Percentiles rank a stretch among this genome's conserved stretches.
phyloP scores from a whole-genome alignment of 1,140 invertebrate species.

The Penaeus indicus region DNA sequence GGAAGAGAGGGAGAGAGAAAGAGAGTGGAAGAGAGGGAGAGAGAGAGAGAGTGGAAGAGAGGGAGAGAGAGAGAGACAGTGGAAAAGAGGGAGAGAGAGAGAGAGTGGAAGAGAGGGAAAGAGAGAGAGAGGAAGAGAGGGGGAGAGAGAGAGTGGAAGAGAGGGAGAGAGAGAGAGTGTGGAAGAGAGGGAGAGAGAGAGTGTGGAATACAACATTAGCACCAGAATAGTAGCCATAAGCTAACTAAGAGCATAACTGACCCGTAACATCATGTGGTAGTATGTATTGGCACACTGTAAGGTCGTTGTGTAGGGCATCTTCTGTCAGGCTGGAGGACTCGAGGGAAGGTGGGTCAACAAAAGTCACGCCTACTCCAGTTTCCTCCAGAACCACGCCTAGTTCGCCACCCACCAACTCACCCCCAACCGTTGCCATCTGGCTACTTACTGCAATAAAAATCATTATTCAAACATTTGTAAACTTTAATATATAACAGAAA shows the following conservation, averaged over 20 bases:
- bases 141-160: no score
- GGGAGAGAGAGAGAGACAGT: no score
- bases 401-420: conserved; percentile 54
- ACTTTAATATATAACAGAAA: background rate
- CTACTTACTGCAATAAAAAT: conserved; percentile 38
- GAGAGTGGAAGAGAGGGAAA: no score
- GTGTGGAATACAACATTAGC: background rate
- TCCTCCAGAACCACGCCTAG: conserved; percentile 54
- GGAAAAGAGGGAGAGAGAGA: no score
- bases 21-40: no score
- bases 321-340: conserved; percentile 49
- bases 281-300: conserved; percentile 65
- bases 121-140: background rate
- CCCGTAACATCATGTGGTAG: conserved; percentile 64
- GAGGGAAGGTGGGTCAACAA: conserved; percentile 52
- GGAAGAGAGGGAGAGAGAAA: no score
- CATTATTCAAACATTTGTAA: background rate
- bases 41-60: no score
- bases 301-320: conserved; percentile 54
- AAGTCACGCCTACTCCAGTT: conserved; percentile 42
- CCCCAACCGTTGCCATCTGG: conserved; percentile 58
- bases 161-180: no score
- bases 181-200: no score
- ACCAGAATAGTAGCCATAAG: background rate
- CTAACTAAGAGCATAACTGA: conserved; percentile 34